A percentile compares a stretch with the other conserved stretches of the same genome.
phyloP scores from a whole-genome alignment of 2,797 vertebrate species.

The Fundulus diaphanus region DNA sequence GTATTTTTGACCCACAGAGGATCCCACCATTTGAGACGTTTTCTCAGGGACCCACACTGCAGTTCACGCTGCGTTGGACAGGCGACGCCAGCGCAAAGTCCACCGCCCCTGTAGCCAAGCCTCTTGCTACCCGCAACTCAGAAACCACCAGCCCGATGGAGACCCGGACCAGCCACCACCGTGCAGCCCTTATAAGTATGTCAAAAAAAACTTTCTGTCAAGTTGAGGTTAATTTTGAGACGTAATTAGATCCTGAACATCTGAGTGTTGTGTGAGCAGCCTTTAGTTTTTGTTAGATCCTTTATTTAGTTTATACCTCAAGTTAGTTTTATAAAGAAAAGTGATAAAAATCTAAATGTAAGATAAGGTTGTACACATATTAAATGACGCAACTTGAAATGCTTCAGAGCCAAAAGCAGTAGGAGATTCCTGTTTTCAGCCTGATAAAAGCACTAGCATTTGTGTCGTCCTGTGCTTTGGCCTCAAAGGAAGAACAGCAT shows the following conservation, averaged over 20 bases:
- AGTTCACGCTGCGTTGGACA: slow-evolving; percentile 98
- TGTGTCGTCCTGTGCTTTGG: background rate
- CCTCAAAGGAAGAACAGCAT: background rate
- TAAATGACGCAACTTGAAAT: no score
- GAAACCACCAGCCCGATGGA: slow-evolving; percentile 90
- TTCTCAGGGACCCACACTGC: slow-evolving; percentile 99
- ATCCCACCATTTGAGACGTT: slow-evolving; percentile 99
- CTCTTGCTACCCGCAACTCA: slow-evolving; percentile 95
- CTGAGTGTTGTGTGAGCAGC: no score
- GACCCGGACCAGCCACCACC: slow-evolving; percentile 90
- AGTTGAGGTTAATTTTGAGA: background rate
- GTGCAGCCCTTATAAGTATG: slow-evolving; percentile 92
- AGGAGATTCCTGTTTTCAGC: no score
- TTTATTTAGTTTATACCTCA: background rate
- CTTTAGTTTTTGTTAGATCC: background rate
- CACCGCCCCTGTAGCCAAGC: slow-evolving; percentile 93
- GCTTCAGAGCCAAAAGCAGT: no score
- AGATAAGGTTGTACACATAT: no score
- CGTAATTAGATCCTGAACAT: background rate
- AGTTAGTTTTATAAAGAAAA: no score
- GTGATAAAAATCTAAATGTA: background rate
- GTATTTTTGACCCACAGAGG: slow-evolving; percentile 78
- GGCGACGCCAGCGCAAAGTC: slow-evolving; percentile 92
- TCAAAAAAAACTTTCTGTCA: background rate
- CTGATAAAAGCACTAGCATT: no score